Evolutionary conservation across 2,888 invertebrate species (phyloP).

Genomic region (Leptinotarsa haldemani): DNA sequence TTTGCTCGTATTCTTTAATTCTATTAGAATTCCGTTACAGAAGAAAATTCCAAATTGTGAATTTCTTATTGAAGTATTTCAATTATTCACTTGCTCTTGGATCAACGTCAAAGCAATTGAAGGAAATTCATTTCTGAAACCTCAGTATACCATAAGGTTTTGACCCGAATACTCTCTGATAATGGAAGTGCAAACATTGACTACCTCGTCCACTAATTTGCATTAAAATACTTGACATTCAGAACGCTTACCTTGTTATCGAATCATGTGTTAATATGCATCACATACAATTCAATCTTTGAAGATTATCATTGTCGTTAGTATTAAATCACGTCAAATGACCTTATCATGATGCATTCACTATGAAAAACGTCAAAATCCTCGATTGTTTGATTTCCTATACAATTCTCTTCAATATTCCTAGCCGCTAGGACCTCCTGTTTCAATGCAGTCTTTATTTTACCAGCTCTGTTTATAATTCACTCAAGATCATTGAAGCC

Average conservation of each 20-base stretch:
- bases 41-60: no score
- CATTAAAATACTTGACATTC: constrained; percentile 12
- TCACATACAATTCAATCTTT: constrained; percentile 1
- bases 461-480: no score
- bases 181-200: constrained; percentile 10
- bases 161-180: neutral
- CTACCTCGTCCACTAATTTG: neutral
- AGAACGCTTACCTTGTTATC: constrained; percentile 7
- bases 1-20: no score
- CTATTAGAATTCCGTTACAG: no score
- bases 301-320: constrained; percentile 5
- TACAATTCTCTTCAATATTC: neutral
- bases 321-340: neutral
- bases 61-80: no score
- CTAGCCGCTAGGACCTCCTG: no score
- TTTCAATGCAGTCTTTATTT: no score
- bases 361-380: neutral
- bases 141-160: neutral
- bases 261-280: constrained; percentile 10
- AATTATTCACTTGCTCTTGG: no score
- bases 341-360: neutral
- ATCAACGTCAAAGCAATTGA: no score
- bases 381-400: neutral
- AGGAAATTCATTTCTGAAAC: neutral
- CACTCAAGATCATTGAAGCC: no score